phyloP scores from a whole-genome alignment of 2,113 vertebrate species.

The Pan paniscus region DNA sequence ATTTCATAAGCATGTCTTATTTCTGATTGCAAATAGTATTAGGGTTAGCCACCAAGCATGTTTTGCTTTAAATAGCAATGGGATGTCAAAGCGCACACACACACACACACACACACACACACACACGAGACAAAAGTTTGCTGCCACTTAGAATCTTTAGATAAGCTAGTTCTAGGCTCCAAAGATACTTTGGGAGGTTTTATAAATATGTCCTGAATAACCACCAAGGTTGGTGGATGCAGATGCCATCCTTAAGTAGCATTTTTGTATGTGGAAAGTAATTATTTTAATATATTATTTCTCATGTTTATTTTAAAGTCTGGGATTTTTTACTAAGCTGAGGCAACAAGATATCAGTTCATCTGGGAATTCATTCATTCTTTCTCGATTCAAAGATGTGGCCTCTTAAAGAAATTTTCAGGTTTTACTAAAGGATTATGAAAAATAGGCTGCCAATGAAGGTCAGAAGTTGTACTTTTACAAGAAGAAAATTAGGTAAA shows the following conservation, averaged over 20 bases:
- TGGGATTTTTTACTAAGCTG: background rate
- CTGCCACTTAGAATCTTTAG: background rate
- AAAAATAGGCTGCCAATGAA: background rate
- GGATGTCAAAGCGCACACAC: background rate
- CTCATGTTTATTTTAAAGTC: background rate
- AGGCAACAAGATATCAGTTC: background rate
- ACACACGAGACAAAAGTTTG: rapidly evolving
- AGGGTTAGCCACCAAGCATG: background rate
- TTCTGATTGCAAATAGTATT: background rate
- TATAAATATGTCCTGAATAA: background rate
- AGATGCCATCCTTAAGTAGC: background rate
- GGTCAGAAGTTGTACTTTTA: background rate
- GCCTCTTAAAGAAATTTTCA: background rate
- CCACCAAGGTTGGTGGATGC: rapidly evolving
- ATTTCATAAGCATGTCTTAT: background rate
- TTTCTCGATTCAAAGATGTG: background rate
- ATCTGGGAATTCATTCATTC: background rate
- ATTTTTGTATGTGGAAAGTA: background rate
- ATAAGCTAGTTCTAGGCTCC: background rate
- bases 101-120: background rate
- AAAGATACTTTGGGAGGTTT: background rate
- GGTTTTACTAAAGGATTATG: background rate
- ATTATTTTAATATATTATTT: background rate
- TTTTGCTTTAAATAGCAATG: background rate
- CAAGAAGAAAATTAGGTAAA: background rate